Percentiles rank a stretch among this genome's conserved stretches.
Evolutionary conservation across 2,113 vertebrate genomes (phyloP).

Genomic region (Mus pahari): DNA sequence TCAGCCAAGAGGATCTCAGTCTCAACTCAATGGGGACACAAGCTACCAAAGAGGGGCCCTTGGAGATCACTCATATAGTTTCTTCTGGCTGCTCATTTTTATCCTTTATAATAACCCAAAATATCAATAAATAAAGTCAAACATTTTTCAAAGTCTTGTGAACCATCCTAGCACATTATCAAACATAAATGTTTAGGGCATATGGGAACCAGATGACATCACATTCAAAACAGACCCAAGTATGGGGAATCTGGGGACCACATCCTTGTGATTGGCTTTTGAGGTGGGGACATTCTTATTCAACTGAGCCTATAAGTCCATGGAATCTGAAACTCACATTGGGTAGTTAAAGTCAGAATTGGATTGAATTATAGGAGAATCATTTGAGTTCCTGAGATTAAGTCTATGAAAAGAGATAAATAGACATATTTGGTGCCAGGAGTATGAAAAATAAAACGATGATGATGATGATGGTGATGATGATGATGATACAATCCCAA

Average conservation of each 20-base stretch:
- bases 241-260: background rate
- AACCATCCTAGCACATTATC: background rate
- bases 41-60: background rate
- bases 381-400: background rate
- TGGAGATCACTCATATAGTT: background rate
- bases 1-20: background rate
- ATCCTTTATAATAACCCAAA: background rate
- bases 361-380: background rate
- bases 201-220: background rate
- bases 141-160: background rate
- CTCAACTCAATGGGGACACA: background rate
- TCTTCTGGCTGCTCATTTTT: background rate
- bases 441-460: background rate
- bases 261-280: background rate
- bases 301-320: background rate
- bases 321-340: background rate
- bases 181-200: background rate
- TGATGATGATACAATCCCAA: background rate
- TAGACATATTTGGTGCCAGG: background rate
- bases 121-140: background rate
- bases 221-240: background rate
- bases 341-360: background rate
- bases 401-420: background rate
- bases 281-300: background rate
- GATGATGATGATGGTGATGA: too few species aligned